These are phyloP conservation scores for Taphrorychus bicolor DNA, from an alignment of 2,888 invertebrate species.

Conservation along the genomic window DNA sequence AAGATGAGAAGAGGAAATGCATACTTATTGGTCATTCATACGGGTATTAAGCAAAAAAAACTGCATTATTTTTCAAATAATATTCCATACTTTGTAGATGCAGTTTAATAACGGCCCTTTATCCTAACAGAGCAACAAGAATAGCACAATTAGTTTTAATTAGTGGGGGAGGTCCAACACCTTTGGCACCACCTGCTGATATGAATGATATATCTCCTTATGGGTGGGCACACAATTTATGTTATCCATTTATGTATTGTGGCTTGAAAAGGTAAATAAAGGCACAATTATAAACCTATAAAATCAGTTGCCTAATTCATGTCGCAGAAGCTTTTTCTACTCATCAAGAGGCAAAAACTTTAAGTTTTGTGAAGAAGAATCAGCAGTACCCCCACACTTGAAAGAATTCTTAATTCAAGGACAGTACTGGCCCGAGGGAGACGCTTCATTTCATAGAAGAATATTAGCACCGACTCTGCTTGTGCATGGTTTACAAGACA, in stretches of 20 bases:
- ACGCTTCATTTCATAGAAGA: conserved; percentile 70
- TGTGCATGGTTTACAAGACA: conserved; percentile 71
- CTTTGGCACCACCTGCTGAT: conserved; percentile 67
- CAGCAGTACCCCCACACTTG: conserved; percentile 61
- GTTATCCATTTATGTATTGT: conserved; percentile 67
- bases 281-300: no score
- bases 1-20: conserved; percentile 60
- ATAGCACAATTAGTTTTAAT: conserved; percentile 70
- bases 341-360: conserved; percentile 66
- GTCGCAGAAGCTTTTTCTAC: conserved; percentile 63
- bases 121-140: conserved; percentile 64
- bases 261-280: conserved; percentile 63
- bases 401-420: conserved; percentile 65
- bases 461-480: conserved; percentile 69
- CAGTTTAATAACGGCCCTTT: conserved; percentile 69
- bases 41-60: conserved; percentile 62
- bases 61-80: not conserved
- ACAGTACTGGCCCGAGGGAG: conserved; percentile 73
- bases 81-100: conserved; percentile 59
- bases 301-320: no score
- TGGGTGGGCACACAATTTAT: conserved; percentile 62
- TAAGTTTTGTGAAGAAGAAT: conserved; percentile 60
- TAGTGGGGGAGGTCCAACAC: conserved; percentile 73
- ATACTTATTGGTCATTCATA: conserved; percentile 73
- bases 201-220: conserved; percentile 60